Percentiles rank a stretch among this genome's conserved stretches.
These are phyloP conservation scores for Nycticryphes semicollaris DNA, from an alignment of 2,113 vertebrate species.

Conservation along the genomic window DNA sequence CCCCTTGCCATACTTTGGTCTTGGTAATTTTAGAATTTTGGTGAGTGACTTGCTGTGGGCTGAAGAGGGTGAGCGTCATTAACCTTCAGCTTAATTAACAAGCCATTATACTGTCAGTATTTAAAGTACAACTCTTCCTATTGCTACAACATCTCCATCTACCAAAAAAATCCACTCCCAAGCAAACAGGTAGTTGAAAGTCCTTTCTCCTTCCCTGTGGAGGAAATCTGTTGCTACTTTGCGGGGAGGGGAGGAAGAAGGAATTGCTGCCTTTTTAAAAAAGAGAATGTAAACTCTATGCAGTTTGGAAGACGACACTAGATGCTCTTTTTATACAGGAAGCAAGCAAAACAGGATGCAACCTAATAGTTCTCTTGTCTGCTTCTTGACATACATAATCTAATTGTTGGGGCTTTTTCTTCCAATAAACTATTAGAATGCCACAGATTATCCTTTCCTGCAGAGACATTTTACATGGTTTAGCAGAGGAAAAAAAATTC, in stretches of 20 bases:
- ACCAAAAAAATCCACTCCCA: neutral
- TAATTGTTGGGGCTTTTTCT: neutral
- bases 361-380: neutral
- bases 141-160: neutral
- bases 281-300: neutral
- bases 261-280: neutral
- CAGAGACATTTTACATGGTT: neutral
- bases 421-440: neutral
- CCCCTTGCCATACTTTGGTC: neutral
- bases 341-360: neutral
- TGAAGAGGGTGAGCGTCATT: neutral
- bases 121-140: neutral
- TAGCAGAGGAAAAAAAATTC: neutral
- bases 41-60: neutral
- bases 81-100: neutral
- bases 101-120: neutral
- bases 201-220: neutral
- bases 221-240: neutral
- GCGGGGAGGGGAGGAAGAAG: neutral
- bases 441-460: neutral
- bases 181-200: neutral
- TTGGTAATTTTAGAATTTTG: neutral
- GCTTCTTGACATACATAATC: neutral
- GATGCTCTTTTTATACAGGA: neutral
- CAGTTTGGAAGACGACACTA: neutral